phyloP scores from a whole-genome alignment of 2,888 invertebrate species.

The Lumbricus terrestris region DNA sequence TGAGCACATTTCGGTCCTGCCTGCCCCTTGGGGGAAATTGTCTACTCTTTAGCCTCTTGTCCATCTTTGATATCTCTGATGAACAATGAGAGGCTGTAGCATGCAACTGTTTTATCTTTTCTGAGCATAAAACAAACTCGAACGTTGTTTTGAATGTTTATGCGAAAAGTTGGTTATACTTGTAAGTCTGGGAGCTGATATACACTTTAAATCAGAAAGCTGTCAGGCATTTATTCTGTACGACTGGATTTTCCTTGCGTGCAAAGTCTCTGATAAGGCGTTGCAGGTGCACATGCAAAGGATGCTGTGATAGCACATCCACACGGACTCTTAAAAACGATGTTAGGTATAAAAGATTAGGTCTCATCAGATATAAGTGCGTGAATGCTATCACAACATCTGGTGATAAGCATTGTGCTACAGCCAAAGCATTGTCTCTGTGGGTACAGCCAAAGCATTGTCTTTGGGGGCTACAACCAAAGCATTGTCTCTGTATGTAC shows the following conservation, averaged over 20 bases:
- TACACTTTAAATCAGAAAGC: neutral
- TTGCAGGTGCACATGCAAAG: neutral
- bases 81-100: neutral
- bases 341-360: neutral
- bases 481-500: too few relatives aligned
- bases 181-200: neutral
- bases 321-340: neutral
- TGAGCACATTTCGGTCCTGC: neutral
- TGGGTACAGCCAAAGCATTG: too few relatives aligned
- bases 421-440: too few relatives aligned
- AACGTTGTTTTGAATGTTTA: neutral
- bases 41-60: too few relatives aligned
- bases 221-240: neutral
- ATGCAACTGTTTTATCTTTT: neutral
- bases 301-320: neutral
- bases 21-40: neutral
- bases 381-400: neutral
- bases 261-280: neutral
- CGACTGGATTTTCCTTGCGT: neutral
- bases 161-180: neutral
- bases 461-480: too few relatives aligned
- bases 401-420: neutral
- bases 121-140: neutral
- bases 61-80: too few relatives aligned
- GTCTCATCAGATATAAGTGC: neutral